A percentile compares a stretch with the other conserved stretches of the same genome.
These are phyloP conservation scores for Amaurobius ferox DNA, from an alignment of 2,888 invertebrate species.

Conservation along the genomic window DNA sequence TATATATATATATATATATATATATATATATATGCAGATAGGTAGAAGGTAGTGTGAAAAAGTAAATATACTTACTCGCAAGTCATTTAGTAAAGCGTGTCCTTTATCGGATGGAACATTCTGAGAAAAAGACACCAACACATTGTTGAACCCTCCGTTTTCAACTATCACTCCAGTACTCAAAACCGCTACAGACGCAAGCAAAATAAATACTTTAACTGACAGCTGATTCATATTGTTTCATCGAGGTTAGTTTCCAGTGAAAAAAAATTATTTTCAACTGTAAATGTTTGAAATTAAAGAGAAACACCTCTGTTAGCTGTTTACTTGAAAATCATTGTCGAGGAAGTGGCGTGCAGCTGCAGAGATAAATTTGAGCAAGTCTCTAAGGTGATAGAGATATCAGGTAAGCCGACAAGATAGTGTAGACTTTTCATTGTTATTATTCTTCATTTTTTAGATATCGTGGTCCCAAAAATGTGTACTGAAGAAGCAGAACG, in stretches of 20 bases:
- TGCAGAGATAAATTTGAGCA: not conserved
- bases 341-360: not conserved
- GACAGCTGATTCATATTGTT: no score
- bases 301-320: not conserved
- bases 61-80: conserved; percentile 23
- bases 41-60: no score
- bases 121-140: conserved; percentile 43
- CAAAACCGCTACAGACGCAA: not conserved
- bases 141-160: conserved; percentile 22
- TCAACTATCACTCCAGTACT: conserved; percentile 31
- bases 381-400: not conserved
- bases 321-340: not conserved
- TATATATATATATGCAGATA: no score
- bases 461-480: no score
- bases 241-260: not conserved
- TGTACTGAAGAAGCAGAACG: no score
- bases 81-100: not conserved
- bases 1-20: no score
- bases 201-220: not conserved
- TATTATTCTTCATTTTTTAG: no score
- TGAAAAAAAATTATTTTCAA: not conserved
- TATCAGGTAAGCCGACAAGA: not conserved
- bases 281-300: not conserved
- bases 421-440: not conserved
- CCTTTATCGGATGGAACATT: not conserved